Conservation (phyloP, 2,113 vertebrate genomes). For the Ia io region DNA sequence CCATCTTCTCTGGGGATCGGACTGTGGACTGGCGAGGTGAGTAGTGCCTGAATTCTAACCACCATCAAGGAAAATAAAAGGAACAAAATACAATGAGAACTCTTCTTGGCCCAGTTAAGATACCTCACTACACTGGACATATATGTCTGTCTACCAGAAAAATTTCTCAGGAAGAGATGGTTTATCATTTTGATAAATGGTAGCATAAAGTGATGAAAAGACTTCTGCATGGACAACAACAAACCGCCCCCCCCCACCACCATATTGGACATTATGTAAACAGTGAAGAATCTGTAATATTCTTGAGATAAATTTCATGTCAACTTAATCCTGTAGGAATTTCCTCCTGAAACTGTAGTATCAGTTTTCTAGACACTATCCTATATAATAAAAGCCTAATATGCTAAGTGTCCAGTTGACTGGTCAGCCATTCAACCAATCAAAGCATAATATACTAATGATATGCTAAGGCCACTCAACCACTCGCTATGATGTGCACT, state of each 20-base stretch:
- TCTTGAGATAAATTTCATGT: slow-evolving; percentile 27
- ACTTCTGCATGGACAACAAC: not conserved
- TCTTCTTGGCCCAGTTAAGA: not conserved
- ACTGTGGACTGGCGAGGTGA: slow-evolving; percentile 66
- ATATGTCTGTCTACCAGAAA: not conserved
- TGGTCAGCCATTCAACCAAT: too few species aligned
- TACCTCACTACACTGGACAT: not conserved
- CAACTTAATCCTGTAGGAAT: not conserved
- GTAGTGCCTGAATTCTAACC: slow-evolving; percentile 69
- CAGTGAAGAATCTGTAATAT: slow-evolving; percentile 31
- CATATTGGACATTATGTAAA: not conserved
- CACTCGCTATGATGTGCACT: too few species aligned
- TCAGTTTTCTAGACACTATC: not conserved
- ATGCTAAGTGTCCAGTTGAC: too few species aligned
- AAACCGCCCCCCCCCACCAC: not conserved
- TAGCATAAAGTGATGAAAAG: slow-evolving; percentile 29
- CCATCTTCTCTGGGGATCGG: slow-evolving; percentile 71
- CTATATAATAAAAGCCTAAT: too few species aligned
- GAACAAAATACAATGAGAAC: slow-evolving; percentile 53
- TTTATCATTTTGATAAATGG: slow-evolving; percentile 47
- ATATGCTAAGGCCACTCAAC: too few species aligned
- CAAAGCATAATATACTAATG: too few species aligned
- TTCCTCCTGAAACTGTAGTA: not conserved
- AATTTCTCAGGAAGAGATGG: not conserved
- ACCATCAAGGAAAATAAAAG: slow-evolving; percentile 54